Conservation (phyloP, 2,888 invertebrate species). For the Drosophila mercatorum region DNA sequence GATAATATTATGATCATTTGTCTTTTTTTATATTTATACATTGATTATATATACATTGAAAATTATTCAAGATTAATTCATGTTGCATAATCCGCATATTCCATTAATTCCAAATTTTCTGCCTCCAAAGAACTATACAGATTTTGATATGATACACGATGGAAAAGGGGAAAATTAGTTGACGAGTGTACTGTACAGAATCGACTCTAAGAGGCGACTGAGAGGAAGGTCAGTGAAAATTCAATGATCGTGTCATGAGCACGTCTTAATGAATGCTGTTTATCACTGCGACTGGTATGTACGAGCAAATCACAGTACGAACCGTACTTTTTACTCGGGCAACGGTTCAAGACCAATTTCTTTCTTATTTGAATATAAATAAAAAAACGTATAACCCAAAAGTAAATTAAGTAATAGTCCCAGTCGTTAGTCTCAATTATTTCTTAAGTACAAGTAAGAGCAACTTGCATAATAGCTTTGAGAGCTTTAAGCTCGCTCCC, state of each 20-base stretch:
- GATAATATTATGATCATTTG: not conserved
- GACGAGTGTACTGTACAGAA: constrained; percentile 70
- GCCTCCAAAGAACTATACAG: constrained; percentile 29
- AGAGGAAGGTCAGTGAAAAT: constrained; percentile 58
- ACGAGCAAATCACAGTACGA: constrained; percentile 29
- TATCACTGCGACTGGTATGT: constrained; percentile 67
- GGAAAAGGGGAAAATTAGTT: constrained; percentile 79
- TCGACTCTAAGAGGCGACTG: constrained; percentile 60
- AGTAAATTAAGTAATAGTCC: not conserved
- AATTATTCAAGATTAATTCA: too few relatives aligned
- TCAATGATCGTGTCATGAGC: constrained; percentile 53
- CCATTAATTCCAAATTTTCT: not conserved
- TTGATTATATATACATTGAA: not conserved
- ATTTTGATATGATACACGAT: constrained; percentile 68
- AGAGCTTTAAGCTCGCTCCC: constrained; percentile 18
- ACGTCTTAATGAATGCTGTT: constrained; percentile 58
- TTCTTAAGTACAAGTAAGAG: too few relatives aligned
- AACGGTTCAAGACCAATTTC: too few relatives aligned
- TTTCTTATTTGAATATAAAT: too few relatives aligned
- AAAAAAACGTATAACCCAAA: too few relatives aligned
- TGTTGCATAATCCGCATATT: constrained; percentile 29
- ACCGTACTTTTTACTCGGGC: too few relatives aligned
- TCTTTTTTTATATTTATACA: not conserved
- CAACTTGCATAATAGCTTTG: not conserved
- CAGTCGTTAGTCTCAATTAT: not conserved